Evolutionary conservation across 1,140 invertebrate genomes (phyloP).

Genomic region (Tetramorium simillimum): DNA sequence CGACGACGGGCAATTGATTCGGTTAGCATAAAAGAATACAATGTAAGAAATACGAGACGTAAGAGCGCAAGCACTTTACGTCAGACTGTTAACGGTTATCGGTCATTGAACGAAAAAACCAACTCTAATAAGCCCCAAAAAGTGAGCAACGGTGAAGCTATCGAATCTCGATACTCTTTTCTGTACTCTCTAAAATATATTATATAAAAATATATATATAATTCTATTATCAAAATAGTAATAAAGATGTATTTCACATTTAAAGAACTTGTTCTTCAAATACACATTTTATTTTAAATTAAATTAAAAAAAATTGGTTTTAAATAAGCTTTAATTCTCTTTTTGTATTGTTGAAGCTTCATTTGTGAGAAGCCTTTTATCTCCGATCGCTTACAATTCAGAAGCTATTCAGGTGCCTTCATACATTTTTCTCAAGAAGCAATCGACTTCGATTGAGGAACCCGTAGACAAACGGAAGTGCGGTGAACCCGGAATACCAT

Average conservation of each 20-base stretch:
- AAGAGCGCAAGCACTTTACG: background rate
- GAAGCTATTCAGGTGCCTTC: background rate
- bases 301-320: background rate
- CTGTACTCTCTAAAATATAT: background rate
- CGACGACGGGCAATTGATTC: slow-evolving; percentile 22
- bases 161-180: background rate
- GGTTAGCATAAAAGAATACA: background rate
- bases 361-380: background rate
- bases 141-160: background rate
- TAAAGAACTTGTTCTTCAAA: background rate
- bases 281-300: background rate
- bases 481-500: slow-evolving; percentile 25
- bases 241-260: background rate
- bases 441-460: slow-evolving; percentile 42
- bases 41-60: background rate
- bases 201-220: background rate
- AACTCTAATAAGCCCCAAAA: background rate
- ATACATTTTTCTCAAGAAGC: slow-evolving; percentile 30
- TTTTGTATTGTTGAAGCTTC: background rate
- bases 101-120: background rate
- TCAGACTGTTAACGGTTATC: background rate
- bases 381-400: slow-evolving; percentile 11
- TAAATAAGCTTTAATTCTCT: background rate
- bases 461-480: slow-evolving; percentile 28
- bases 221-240: background rate